Conservation (phyloP, 2,888 invertebrate genomes). For the Metalampra italica region DNA sequence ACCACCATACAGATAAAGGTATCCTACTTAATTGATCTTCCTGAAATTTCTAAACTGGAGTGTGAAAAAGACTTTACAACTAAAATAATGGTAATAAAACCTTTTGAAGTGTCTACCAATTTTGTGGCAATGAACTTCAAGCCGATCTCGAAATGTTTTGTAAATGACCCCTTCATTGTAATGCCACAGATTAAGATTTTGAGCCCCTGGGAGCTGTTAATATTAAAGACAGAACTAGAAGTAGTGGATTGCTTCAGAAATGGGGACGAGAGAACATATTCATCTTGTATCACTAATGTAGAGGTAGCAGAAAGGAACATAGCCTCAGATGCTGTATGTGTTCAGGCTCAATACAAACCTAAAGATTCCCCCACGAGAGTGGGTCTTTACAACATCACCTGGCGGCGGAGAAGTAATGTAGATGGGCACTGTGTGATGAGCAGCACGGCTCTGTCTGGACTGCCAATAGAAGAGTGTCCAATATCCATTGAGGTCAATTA, state of each 20-base stretch:
- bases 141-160: conserved; percentile 81
- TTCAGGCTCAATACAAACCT: conserved; percentile 61
- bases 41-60: conserved; percentile 58
- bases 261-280: conserved; percentile 47
- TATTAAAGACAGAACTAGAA: conserved; percentile 82
- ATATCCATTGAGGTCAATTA: conserved; percentile 79
- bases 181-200: conserved; percentile 83
- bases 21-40: conserved; percentile 69
- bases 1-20: conserved; percentile 80
- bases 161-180: conserved; percentile 82
- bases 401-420: conserved; percentile 50
- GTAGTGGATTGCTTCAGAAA: conserved; percentile 71
- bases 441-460: conserved; percentile 75
- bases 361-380: conserved; percentile 62
- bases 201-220: conserved; percentile 84
- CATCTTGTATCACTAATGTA: conserved; percentile 56
- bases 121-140: conserved; percentile 83
- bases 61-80: conserved; percentile 80
- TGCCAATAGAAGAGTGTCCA: conserved; percentile 80
- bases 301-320: conserved; percentile 61
- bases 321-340: conserved; percentile 65
- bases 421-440: conserved; percentile 63
- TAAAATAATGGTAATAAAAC: conserved; percentile 81
- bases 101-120: conserved; percentile 83
- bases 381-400: conserved; percentile 68